Conservation (phyloP, 2,113 vertebrate genomes). For the Trinectes maculatus region DNA sequence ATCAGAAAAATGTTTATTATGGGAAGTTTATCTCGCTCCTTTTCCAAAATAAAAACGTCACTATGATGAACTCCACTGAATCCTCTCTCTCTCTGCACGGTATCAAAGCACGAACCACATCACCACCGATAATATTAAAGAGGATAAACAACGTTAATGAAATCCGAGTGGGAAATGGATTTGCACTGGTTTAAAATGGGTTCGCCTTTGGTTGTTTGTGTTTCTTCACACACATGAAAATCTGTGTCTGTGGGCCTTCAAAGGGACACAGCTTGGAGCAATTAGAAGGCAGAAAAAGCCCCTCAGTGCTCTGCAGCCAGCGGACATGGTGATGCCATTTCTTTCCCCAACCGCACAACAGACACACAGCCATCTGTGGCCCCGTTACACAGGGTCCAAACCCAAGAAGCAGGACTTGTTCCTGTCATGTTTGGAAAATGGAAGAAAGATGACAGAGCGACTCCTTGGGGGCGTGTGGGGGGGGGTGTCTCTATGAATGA, state of each 20-base stretch:
- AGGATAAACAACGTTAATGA: not conserved
- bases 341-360: slow-evolving; percentile 65
- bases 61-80: slow-evolving; percentile 55
- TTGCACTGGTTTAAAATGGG: slow-evolving; percentile 10
- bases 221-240: slow-evolving; percentile 30
- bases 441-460: slow-evolving; percentile 30
- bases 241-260: slow-evolving; percentile 53
- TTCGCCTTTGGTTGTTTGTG: slow-evolving; percentile 14
- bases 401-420: slow-evolving; percentile 59
- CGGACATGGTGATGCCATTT: slow-evolving; percentile 71
- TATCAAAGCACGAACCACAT: not conserved
- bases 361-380: slow-evolving; percentile 73
- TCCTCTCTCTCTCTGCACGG: slow-evolving; percentile 33
- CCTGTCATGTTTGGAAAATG: slow-evolving; percentile 53
- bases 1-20: slow-evolving; percentile 80
- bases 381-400: slow-evolving; percentile 54
- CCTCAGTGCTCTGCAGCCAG: slow-evolving; percentile 62
- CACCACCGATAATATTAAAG: not conserved
- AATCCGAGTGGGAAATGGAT: slow-evolving; percentile 15
- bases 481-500: not conserved
- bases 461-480: not conserved
- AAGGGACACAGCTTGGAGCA: slow-evolving; percentile 80
- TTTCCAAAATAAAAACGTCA: slow-evolving; percentile 83
- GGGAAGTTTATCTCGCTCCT: slow-evolving; percentile 79
- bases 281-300: slow-evolving; percentile 76